These are phyloP conservation scores for Nesogale talazaci DNA, from an alignment of 2,113 vertebrate genomes.

Conservation along the genomic window DNA sequence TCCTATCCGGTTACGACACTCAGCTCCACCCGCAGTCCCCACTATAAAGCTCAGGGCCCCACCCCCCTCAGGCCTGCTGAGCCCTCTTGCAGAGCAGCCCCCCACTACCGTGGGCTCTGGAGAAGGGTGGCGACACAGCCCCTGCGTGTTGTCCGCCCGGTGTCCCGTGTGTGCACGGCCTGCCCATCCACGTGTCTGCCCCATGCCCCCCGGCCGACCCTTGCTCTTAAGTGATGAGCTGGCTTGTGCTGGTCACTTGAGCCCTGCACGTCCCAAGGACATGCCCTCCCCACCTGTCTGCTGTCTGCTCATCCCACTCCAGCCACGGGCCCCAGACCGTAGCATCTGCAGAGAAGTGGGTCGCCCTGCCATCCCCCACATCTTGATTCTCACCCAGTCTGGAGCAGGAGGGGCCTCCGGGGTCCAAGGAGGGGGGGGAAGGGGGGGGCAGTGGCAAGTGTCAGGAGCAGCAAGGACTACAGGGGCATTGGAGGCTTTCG, in stretches of 20 bases:
- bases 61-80: not conserved
- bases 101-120: rapidly evolving
- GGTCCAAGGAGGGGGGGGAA: constrained; percentile 61
- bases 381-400: constrained; percentile 78
- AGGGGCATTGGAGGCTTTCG: rapidly evolving
- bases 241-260: not conserved
- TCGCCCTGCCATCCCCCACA: constrained; percentile 78
- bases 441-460: not conserved
- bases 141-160: not conserved
- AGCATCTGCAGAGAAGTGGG: constrained; percentile 81
- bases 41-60: not conserved
- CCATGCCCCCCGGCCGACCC: not conserved
- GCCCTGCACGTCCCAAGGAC: constrained; percentile 77
- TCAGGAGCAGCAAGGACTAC: not conserved
- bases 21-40: not conserved
- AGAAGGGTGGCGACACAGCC: rapidly evolving
- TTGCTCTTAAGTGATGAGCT: not conserved
- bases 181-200: rapidly evolving
- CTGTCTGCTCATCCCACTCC: constrained; percentile 66
- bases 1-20: too few relatives aligned
- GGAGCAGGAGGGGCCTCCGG: constrained; percentile 63
- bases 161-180: not conserved
- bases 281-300: constrained; percentile 36
- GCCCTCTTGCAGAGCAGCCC: not conserved
- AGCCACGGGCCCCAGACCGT: constrained; percentile 78